These are phyloP conservation scores for Pipa parva DNA, from an alignment of 2,113 vertebrate species.

Conservation along the genomic window DNA sequence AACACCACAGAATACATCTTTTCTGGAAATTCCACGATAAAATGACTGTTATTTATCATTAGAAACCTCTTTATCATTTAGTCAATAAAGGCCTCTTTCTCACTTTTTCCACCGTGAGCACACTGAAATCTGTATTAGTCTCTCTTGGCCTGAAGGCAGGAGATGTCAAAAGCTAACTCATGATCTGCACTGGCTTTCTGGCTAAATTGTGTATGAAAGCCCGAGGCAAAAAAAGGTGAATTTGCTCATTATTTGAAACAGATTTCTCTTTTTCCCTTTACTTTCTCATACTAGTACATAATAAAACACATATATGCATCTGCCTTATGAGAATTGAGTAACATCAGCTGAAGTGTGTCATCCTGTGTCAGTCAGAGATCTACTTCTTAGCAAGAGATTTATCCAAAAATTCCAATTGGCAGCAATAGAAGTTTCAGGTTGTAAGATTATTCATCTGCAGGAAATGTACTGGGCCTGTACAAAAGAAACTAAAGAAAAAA, in stretches of 20 bases:
- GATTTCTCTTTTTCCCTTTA: constrained; percentile 62
- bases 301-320: constrained; percentile 57
- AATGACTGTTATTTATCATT: constrained; percentile 99
- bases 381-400: no score
- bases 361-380: constrained; percentile 40
- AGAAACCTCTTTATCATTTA: constrained; percentile 99
- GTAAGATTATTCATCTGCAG: no score
- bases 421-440: no score
- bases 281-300: constrained; percentile 65
- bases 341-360: constrained; percentile 42
- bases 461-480: no score
- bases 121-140: constrained; percentile 99
- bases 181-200: constrained; percentile 99
- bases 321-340: constrained; percentile 50
- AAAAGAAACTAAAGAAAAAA: no score
- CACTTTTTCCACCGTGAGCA: constrained; percentile 82
- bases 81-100: constrained; percentile 98
- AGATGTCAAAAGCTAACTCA: constrained; percentile 99
- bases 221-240: constrained; percentile 95
- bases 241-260: constrained; percentile 99
- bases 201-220: constrained; percentile 99
- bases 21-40: constrained; percentile 99
- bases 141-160: constrained; percentile 89
- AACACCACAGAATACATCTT: constrained; percentile 94
- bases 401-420: no score